Evolutionary conservation across 2,888 invertebrate genomes (phyloP), one percentile per base, ranked within the genome.

Genomic region (Eupithecia exiguata): DNA sequence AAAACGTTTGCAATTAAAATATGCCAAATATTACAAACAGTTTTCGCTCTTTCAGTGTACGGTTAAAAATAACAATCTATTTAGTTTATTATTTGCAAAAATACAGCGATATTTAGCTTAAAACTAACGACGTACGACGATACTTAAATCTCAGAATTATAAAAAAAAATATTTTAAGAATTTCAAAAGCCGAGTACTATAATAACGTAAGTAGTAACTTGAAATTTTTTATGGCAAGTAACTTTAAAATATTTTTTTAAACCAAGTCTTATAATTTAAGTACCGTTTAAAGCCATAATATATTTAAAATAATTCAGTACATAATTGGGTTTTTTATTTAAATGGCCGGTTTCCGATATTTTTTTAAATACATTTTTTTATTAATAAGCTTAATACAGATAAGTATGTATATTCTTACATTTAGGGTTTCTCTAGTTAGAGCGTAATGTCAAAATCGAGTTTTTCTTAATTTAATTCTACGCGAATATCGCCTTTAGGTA

Each of bases 271-370:
- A 40, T 3, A 43, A 21, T 40, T 66, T 66, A 66, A 21, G 40
- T 40, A 25, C 21, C 62, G 38, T 21, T 38, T 40, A 66, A 40
- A 66, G 66, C 66, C 58, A 58, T 58, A 58, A 58, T 40, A 40
- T 66, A 66, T 82, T 87, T 70, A 88, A 87, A 86, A 80, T 82
- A 84, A 84, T 82, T 90, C 88, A 90, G 88, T 92, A 91, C 90
- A 85, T 84, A 79, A 82, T 76, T 83, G 83, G 87, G 87, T 79
- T 80, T 78, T 79, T 84, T 85, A 86, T 84, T 81, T 85, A 90
- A 84, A 92, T 94, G 94, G 94, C 93, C 93, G 93, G 93, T 92
- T 92, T 93, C 91, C 76, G 81, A 84, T 86, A 75, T 84, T 82
- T 81, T 83, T 85, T 86, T 79, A 84, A 83, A 83, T 81, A 83